A percentile compares a stretch with the other conserved stretches of the same genome.
phyloP scores from a whole-genome alignment of 2,797 vertebrate species.

The Gymnothorax reevesii region DNA sequence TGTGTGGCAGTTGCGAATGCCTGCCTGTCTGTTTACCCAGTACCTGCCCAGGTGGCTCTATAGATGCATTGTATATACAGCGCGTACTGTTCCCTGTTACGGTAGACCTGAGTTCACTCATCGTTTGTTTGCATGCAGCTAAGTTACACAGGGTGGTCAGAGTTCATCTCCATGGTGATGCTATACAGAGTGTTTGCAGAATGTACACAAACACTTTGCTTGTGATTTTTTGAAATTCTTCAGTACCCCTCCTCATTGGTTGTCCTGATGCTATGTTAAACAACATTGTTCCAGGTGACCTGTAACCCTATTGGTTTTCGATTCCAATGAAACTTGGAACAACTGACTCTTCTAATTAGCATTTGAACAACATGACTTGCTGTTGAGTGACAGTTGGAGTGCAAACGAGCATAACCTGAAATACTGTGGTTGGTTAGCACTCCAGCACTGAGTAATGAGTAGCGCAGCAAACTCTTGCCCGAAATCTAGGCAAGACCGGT shows the following conservation, averaged over 20 bases:
- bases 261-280: neutral
- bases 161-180: neutral
- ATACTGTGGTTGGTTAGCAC: no score
- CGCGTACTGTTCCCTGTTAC: neutral
- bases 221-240: neutral
- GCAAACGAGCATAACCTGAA: no score
- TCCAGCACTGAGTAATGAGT: neutral
- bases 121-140: neutral
- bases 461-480: neutral
- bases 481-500: neutral
- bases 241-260: neutral
- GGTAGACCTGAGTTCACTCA: neutral
- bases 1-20: neutral
- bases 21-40: neutral
- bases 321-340: no score
- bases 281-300: no score
- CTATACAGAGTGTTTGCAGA: constrained; percentile 10
- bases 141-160: neutral
- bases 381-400: no score
- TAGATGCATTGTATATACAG: neutral
- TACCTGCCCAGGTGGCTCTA: neutral
- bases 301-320: no score
- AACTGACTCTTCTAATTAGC: no score
- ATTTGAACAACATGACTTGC: no score
- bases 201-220: neutral